These are phyloP conservation scores for Cardiocondyla obscurior DNA, from an alignment of 1,140 invertebrate genomes.

Conservation along the genomic window DNA sequence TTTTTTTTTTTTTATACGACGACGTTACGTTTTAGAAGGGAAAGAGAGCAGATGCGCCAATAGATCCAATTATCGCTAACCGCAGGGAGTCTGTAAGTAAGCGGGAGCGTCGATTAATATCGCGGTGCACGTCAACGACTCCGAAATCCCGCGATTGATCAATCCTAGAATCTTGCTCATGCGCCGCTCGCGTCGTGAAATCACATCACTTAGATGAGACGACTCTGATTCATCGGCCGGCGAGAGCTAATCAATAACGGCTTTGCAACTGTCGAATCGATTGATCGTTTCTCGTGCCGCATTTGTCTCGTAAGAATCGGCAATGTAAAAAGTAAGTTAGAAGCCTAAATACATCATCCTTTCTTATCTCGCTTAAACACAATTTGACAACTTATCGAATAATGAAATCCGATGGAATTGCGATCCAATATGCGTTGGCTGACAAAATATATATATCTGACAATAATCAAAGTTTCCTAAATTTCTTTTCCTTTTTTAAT, in stretches of 20 bases:
- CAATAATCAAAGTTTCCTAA: neutral
- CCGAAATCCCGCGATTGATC: conserved; percentile 43
- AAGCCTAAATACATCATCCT: neutral
- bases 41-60: neutral
- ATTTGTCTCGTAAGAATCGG: conserved; percentile 23
- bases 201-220: conserved; percentile 15
- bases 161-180: neutral
- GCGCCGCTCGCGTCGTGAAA: neutral
- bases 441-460: conserved; percentile 6
- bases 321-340: neutral
- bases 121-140: neutral
- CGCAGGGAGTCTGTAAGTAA: conserved; percentile 20
- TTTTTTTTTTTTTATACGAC: neutral
- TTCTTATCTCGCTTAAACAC: neutral
- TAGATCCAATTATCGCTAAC: conserved; percentile 34
- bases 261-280: conserved; percentile 1
- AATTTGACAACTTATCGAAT: neutral
- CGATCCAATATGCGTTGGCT: neutral
- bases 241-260: conserved; percentile 30
- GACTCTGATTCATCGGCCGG: conserved; percentile 21
- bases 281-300: conserved; percentile 18
- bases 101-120: conserved; percentile 24
- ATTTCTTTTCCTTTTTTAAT: too few relatives aligned
- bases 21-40: neutral
- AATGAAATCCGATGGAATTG: neutral